Base-by-base conservation (phyloP, 2,113 vertebrate genomes). In the Butorides virescens region DNA sequence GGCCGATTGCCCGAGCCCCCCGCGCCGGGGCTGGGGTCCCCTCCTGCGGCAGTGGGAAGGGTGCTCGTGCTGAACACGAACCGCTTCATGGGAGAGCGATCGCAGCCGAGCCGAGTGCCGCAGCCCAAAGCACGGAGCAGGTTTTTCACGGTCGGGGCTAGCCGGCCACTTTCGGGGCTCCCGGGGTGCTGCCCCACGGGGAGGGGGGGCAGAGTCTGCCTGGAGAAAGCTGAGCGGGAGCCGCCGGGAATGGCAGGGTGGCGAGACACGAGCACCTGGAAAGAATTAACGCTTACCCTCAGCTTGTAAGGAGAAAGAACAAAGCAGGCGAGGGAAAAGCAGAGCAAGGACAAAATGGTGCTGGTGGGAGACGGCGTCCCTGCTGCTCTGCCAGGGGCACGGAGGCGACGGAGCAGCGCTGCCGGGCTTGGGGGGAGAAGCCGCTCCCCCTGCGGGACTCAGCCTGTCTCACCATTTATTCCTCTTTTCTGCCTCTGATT, bases 331-430 rank as follows among this genome's bases (percentile, higher is more conserved):
- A 96, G 88, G 61, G 56, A 92, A 75, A 90, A 85, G 29, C 96
- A 97, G 97, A 84, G 94, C 90, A 92, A 79, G 88, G 92, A 76
- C 86, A 94, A 94, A 96, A 97, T 95, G 95, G 88, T 96, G 95
- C 93, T 84, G 61, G 67, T 84, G 96, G 92, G 83, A 95, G 93
- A 94, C 96, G 90, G 52, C 88, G 56, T 30, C 94, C 88, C 85
- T 88, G 71, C 75, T 50, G 36, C 93, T 90, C 95, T 34, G 96
- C 85, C 44, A 96, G 89, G 92, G 88, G 56, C 66, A 93, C 12
- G 79, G 81, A 58, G 80, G 29, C 1, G 72, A 6, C 65, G 25
- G 67, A 86, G 94, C 81, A 27, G 73, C 2, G 36, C 91, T 50
- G 67, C 42, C 11, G 84, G 72, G 92, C 67, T 72, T 29, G 47